phyloP scores from a whole-genome alignment of 2,888 invertebrate genomes.

The Panorpa germanica region DNA sequence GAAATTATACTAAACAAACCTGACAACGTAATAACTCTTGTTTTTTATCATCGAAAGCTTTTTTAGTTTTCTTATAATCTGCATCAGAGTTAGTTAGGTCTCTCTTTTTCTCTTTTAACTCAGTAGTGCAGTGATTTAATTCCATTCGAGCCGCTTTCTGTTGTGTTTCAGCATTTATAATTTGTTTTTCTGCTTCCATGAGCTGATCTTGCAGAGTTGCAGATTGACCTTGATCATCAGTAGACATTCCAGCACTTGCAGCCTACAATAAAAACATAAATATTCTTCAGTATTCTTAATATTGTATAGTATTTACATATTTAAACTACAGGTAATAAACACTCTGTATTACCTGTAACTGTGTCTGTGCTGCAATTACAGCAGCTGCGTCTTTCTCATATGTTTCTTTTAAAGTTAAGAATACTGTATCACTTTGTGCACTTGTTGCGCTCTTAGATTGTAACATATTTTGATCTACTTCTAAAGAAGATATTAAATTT shows the following conservation, averaged over 20 bases:
- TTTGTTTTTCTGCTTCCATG: constrained; percentile 60
- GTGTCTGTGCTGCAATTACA: constrained; percentile 52
- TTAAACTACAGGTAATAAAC: too few relatives aligned
- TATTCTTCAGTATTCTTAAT: too few relatives aligned
- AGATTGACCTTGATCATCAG: constrained; percentile 58
- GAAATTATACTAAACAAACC: constrained; percentile 19
- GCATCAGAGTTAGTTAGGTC: constrained; percentile 46
- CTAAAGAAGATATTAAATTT: constrained; percentile 42
- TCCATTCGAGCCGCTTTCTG: constrained; percentile 63
- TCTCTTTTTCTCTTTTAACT: constrained; percentile 41
- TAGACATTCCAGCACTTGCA: constrained; percentile 62
- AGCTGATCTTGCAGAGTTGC: constrained; percentile 80
- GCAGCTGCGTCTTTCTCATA: constrained; percentile 47
- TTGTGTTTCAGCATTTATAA: constrained; percentile 59
- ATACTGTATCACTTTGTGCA: constrained; percentile 35
- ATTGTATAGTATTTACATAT: too few relatives aligned
- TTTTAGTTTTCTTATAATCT: constrained; percentile 45
- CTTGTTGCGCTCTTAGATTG: too few relatives aligned
- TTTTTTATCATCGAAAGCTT: constrained; percentile 32
- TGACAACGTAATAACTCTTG: constrained; percentile 33
- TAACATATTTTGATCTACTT: constrained; percentile 46
- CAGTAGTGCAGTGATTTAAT: constrained; percentile 36
- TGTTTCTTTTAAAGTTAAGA: constrained; percentile 34
- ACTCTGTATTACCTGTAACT: too few relatives aligned
- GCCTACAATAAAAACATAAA: too few relatives aligned